Base-by-base conservation (phyloP, 2,113 vertebrate species). In the Colossoma macropomum region DNA sequence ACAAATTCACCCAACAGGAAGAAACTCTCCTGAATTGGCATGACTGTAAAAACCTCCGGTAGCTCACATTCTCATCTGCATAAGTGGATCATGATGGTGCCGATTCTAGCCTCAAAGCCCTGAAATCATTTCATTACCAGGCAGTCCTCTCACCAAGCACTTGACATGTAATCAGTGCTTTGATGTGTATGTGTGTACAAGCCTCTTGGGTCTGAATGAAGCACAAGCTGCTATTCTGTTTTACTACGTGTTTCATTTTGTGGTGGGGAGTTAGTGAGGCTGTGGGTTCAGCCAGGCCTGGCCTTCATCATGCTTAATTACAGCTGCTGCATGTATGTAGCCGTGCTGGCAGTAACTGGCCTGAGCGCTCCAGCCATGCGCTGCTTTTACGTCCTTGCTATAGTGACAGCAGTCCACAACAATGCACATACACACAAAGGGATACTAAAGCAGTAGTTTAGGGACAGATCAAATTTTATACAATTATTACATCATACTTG, bases 81-180 rank as follows among this genome's bases (percentile, higher is more conserved):
- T 69, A 71, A 77, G 16, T 54, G 52, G 34, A 69, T 70, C 81
- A 19, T 10, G 27, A 45, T 70, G 63, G 19, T 45, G 21, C 54
- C 27, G 32, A 62, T 83, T 77, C 34, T 28, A 71, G 52, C 30
- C 27, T 71, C 38, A 16, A 19, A 28, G 34, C 75, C 75, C 5
- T 17, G 32, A 77, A 38, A 38, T 68, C 27, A 59, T 65, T 62
- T 74, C 23, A 74, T 56, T 45, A 76, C 30, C 30, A 68, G 8
- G 25, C 48, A 69, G 32, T 1, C 28, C 62, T 56, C 62, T 68
- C 50, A 59, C 16, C n/a, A 28, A 68, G 17, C 48, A 56, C 80
- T 82, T 68, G 23, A 54, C 60, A 66, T 52, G 45, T 48, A 48
- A 48, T 77, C 32, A 76, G 12, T 17, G 13, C 30, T 69, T 59